phyloP scores from a whole-genome alignment of 2,113 vertebrate genomes.

The Seriola quinqueradiata region DNA sequence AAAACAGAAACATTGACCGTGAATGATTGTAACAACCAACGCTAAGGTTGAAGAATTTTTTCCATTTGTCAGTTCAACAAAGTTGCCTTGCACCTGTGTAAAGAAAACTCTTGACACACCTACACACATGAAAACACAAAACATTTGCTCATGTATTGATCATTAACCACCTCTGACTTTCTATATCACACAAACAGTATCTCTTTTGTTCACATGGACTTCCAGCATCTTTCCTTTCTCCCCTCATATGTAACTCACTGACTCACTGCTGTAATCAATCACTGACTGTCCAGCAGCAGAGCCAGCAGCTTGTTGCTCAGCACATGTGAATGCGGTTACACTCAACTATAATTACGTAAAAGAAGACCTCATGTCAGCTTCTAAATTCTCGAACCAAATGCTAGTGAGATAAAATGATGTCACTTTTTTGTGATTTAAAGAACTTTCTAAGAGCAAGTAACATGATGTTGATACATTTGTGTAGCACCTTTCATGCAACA shows the following conservation, averaged over 20 bases:
- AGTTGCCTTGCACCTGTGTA: no score
- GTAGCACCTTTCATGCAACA: no score
- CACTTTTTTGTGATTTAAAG: no score
- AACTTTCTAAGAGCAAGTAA: no score
- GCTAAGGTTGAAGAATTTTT: no score
- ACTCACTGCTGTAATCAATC: conserved; percentile 1
- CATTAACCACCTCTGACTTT: background rate
- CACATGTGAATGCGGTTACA: conserved; percentile 1
- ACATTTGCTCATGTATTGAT: background rate
- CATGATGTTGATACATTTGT: no score
- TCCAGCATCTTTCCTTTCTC: background rate
- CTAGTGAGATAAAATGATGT: no score
- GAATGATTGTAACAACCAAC: no score
- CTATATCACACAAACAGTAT: background rate
- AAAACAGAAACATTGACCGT: no score
- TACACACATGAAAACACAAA: background rate
- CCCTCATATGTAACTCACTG: background rate
- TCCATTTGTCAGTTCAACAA: no score
- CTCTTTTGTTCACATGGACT: background rate
- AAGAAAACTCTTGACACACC: no score
- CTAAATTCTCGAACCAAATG: no score
- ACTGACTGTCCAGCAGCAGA: conserved; percentile 9
- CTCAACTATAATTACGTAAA: background rate
- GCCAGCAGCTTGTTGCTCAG: background rate
- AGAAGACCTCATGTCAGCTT: background rate